Conservation (phyloP, 2,113 vertebrate genomes). For the Elephantulus edwardii region DNA sequence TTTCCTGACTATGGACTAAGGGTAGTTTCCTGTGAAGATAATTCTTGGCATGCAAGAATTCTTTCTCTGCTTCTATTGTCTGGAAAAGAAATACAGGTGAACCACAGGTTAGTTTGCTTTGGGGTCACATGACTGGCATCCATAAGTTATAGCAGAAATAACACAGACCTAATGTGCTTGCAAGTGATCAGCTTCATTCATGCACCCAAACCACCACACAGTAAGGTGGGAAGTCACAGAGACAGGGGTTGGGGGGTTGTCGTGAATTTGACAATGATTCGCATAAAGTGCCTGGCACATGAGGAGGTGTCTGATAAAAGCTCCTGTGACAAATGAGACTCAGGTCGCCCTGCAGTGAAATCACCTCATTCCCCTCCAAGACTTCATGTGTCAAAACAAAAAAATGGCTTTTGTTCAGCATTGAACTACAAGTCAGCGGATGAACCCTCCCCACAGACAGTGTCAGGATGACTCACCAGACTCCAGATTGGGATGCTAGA, state of each 20-base stretch:
- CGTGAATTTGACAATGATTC: background rate
- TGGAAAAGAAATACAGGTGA: background rate
- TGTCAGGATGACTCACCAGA: slow-evolving; percentile 19
- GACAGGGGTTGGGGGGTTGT: background rate
- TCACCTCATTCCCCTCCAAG: background rate
- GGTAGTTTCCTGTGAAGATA: background rate
- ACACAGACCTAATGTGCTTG: background rate
- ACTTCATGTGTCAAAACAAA: background rate
- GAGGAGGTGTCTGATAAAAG: background rate
- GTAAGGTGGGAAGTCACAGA: background rate
- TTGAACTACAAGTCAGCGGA: background rate
- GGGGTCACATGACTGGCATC: background rate
- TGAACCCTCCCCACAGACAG: background rate
- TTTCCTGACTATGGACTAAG: background rate
- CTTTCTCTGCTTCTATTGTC: background rate
- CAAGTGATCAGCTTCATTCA: background rate
- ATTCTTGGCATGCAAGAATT: background rate
- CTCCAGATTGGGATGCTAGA: background rate
- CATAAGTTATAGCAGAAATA: background rate
- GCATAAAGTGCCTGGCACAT: background rate
- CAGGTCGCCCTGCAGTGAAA: background rate
- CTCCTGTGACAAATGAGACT: background rate
- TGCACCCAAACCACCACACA: background rate
- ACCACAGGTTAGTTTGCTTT: background rate
- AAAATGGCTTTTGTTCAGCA: background rate